A percentile compares a stretch with the other conserved stretches of the same genome.
phyloP scores from a whole-genome alignment of 2,797 vertebrate species.

The Furcifer pardalis region DNA sequence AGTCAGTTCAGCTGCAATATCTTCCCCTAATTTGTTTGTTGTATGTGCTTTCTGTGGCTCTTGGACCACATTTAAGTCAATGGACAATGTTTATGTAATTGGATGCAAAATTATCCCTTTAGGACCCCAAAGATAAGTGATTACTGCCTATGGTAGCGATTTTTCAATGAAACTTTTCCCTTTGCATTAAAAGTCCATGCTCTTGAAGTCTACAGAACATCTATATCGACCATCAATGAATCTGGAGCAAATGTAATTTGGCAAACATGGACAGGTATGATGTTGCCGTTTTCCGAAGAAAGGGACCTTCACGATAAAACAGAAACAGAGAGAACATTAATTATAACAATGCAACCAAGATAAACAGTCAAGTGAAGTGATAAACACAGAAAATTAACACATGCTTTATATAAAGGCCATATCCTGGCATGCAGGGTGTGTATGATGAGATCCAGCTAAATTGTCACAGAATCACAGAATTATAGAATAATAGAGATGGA shows the following conservation, averaged over 20 bases:
- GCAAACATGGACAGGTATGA: conserved; percentile 88
- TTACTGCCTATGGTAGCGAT: not conserved
- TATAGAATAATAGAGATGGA: not conserved
- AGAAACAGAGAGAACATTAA: not conserved
- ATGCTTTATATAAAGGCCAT: not conserved
- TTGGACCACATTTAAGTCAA: not conserved
- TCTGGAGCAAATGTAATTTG: conserved; percentile 82
- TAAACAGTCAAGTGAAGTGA: not conserved
- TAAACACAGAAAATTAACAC: not conserved
- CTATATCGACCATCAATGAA: conserved; percentile 80
- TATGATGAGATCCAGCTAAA: not conserved
- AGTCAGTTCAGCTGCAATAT: not conserved
- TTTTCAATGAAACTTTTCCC: not conserved
- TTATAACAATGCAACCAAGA: not conserved
- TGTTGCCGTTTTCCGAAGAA: conserved; percentile 86
- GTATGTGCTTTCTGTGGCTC: not conserved
- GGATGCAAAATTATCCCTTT: not conserved
- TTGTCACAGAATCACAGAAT: not conserved
- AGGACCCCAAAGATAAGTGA: not conserved
- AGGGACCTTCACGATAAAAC: conserved; percentile 76
- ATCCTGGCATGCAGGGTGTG: not conserved
- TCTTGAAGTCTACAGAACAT: conserved; percentile 88
- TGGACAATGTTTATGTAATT: not conserved
- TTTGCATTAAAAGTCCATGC: conserved; percentile 80
- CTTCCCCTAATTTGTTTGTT: not conserved